phyloP scores from a whole-genome alignment of 2,113 vertebrate species.

The Chiloscyllium plagiosum region DNA sequence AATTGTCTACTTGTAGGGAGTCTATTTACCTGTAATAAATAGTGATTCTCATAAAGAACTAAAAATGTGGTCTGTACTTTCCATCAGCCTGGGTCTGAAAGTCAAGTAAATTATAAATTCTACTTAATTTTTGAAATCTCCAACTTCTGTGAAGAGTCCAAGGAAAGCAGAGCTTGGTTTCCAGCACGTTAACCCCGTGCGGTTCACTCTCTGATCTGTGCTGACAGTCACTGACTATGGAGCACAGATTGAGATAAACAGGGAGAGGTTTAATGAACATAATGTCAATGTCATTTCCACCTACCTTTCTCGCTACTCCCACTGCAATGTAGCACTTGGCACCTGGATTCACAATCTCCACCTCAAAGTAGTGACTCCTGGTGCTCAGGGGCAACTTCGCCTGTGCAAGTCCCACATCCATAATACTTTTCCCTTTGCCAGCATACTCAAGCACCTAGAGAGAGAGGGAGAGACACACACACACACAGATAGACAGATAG shows the following conservation, averaged over 20 bases:
- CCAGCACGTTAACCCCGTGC: too few relatives aligned
- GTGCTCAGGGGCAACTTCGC: conserved; percentile 75
- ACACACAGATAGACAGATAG: neutral
- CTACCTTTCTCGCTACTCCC: conserved; percentile 79
- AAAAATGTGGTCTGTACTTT: too few relatives aligned
- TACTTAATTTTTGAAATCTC: too few relatives aligned
- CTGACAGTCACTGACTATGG: neutral
- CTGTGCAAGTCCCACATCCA: conserved; percentile 82
- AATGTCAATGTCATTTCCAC: conserved; percentile 17
- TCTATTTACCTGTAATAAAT: too few relatives aligned
- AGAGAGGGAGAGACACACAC: neutral
- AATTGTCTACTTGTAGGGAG: too few relatives aligned
- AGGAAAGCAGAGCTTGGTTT: too few relatives aligned
- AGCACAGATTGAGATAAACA: neutral
- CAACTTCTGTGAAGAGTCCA: too few relatives aligned
- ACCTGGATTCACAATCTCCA: conserved; percentile 81
- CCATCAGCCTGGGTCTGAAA: too few relatives aligned
- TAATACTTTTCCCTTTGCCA: conserved; percentile 82
- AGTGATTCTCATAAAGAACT: too few relatives aligned
- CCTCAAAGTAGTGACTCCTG: conserved; percentile 81
- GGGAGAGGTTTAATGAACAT: neutral
- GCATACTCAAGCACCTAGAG: conserved; percentile 68
- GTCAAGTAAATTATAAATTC: too few relatives aligned
- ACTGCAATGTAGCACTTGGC: conserved; percentile 86
- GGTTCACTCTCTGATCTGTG: neutral